Conservation (phyloP, 2,113 vertebrate genomes). For the Columba janthina region DNA sequence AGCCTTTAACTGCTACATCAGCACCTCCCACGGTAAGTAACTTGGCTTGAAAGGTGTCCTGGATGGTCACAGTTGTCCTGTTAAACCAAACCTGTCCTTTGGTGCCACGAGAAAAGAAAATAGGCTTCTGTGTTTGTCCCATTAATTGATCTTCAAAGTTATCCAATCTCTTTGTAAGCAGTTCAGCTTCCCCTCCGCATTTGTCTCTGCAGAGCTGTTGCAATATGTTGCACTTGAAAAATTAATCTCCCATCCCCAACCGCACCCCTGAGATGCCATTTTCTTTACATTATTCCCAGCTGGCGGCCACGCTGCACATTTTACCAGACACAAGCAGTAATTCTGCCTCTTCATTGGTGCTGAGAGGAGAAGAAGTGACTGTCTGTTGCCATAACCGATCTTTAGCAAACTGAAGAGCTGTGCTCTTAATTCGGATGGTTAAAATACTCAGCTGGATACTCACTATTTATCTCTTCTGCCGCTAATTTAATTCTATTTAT, state of each 20-base stretch:
- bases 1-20: not conserved
- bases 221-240: not conserved
- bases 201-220: not conserved
- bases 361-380: not conserved
- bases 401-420: not conserved
- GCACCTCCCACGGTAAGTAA: not conserved
- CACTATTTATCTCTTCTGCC: not conserved
- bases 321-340: not conserved
- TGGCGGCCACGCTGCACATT: not conserved
- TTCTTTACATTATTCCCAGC: not conserved
- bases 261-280: not conserved
- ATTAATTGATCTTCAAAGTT: not conserved
- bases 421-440: not conserved
- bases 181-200: not conserved
- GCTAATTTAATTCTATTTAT: not conserved
- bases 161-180: not conserved
- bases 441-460: not conserved
- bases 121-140: not conserved
- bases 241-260: not conserved
- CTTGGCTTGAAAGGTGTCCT: not conserved
- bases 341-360: not conserved
- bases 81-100: not conserved
- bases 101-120: not conserved
- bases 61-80: not conserved
- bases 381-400: not conserved